These are phyloP conservation scores for Staurois parvus DNA, from an alignment of 2,797 vertebrate species.

Conservation along the genomic window DNA sequence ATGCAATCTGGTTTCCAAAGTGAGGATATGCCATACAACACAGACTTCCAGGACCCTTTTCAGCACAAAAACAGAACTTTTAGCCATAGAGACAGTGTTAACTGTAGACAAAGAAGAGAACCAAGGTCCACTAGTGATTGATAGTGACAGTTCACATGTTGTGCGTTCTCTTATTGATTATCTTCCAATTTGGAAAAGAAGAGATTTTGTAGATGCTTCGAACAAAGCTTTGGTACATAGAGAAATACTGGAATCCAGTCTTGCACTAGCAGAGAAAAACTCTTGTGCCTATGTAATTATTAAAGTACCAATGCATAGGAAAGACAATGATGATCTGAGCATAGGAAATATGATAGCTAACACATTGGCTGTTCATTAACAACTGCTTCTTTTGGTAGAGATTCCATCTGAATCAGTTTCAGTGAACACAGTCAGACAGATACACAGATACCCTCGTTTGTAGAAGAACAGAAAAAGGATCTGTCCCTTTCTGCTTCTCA, in stretches of 20 bases:
- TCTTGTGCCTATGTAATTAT: too few relatives aligned
- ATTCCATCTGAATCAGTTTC: too few relatives aligned
- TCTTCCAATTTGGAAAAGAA: neutral
- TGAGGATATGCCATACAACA: neutral
- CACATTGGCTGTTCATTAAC: too few relatives aligned
- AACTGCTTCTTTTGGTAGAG: too few relatives aligned
- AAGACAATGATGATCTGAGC: too few relatives aligned
- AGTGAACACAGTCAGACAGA: neutral
- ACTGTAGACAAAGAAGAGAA: neutral
- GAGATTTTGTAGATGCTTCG: neutral
- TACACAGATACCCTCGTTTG: neutral
- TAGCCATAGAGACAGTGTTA: neutral
- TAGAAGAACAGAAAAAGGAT: slow-evolving; percentile 1
- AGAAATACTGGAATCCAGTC: neutral
- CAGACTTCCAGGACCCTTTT: too few relatives aligned
- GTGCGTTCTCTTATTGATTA: neutral
- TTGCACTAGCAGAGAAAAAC: neutral
- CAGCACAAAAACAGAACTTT: neutral
- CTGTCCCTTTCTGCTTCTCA: neutral
- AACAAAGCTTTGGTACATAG: neutral
- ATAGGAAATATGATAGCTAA: too few relatives aligned
- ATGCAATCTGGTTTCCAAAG: neutral
- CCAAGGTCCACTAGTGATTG: neutral
- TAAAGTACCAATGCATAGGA: too few relatives aligned
- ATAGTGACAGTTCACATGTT: neutral